Evolutionary conservation across 2,113 vertebrate genomes (phyloP).

Genomic region (Tenrec ecaudatus): DNA sequence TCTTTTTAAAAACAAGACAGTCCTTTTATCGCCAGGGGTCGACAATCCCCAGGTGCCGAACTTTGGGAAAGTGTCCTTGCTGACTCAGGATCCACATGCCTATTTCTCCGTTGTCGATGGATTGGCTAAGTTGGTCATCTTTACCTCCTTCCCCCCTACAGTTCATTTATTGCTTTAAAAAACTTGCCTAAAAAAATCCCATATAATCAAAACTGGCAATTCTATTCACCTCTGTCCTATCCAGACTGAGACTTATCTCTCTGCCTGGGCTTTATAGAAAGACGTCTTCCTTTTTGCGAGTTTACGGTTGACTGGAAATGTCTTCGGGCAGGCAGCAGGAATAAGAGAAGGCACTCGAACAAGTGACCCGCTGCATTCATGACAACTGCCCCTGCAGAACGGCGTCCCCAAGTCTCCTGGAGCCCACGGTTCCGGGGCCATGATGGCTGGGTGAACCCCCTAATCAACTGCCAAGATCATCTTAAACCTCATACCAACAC

Average conservation of each 20-base stretch:
- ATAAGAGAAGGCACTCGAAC: not conserved
- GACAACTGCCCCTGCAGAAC: not conserved
- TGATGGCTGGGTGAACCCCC: not conserved
- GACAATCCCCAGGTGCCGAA: not conserved
- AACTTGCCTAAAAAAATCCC: slow-evolving; percentile 49
- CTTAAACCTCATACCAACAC: not conserved
- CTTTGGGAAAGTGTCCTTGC: not conserved
- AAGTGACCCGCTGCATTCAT: not conserved
- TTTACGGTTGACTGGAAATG: too few species aligned
- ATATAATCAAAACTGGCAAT: slow-evolving; percentile 64
- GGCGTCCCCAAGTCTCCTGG: not conserved
- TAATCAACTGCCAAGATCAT: not conserved
- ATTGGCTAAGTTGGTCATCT: not conserved
- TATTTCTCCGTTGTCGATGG: not conserved
- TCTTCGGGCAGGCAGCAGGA: not conserved
- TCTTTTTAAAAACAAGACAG: not conserved
- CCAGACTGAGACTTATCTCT: slow-evolving; percentile 48
- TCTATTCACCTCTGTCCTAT: slow-evolving; percentile 45
- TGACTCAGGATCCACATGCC: not conserved
- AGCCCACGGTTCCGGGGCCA: not conserved
- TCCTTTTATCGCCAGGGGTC: rapidly evolving
- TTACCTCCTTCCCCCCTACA: slow-evolving; percentile 14
- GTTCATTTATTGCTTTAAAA: slow-evolving; percentile 37
- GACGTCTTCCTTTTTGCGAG: not conserved
- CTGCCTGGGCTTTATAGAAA: slow-evolving; percentile 26